phyloP scores from a whole-genome alignment of 2,113 vertebrate genomes.

The Sprattus sprattus region DNA sequence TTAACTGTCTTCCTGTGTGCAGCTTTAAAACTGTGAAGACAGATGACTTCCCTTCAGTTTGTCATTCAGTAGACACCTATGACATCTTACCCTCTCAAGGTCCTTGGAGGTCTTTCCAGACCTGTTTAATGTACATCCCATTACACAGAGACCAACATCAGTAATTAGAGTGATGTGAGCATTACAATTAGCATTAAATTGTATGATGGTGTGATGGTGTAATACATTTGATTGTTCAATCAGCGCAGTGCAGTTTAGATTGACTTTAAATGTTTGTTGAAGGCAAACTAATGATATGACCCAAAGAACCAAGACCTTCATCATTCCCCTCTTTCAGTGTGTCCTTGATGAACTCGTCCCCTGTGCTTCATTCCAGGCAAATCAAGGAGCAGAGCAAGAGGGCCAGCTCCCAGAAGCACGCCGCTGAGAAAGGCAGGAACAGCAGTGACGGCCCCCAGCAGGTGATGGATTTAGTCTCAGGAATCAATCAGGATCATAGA shows the following conservation, averaged over 20 bases:
- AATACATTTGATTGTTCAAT: background rate
- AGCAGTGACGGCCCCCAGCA: constrained; percentile 91
- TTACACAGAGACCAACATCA: background rate
- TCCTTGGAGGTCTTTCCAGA: background rate
- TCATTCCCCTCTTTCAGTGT: background rate
- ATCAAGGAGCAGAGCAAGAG: constrained; percentile 96
- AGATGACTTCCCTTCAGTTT: background rate
- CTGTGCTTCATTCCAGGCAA: constrained; percentile 74
- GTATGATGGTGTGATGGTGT: background rate
- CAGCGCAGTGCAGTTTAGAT: background rate
- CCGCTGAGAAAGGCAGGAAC: constrained; percentile 94
- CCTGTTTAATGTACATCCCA: background rate
- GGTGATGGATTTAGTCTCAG: constrained; percentile 62
- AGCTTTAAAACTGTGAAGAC: background rate
- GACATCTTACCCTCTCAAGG: background rate
- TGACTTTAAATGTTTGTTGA: background rate
- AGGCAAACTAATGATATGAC: background rate
- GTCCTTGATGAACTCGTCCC: constrained; percentile 20
- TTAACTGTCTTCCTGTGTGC: background rate
- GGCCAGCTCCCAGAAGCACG: constrained; percentile 92
- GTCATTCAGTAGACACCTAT: background rate
- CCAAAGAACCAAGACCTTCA: background rate
- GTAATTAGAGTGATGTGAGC: background rate
- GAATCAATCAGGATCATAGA: background rate
- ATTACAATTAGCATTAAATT: background rate